These are phyloP conservation scores for Myrmecophaga tridactyla DNA, from an alignment of 2,113 vertebrate species.

Conservation along the genomic window DNA sequence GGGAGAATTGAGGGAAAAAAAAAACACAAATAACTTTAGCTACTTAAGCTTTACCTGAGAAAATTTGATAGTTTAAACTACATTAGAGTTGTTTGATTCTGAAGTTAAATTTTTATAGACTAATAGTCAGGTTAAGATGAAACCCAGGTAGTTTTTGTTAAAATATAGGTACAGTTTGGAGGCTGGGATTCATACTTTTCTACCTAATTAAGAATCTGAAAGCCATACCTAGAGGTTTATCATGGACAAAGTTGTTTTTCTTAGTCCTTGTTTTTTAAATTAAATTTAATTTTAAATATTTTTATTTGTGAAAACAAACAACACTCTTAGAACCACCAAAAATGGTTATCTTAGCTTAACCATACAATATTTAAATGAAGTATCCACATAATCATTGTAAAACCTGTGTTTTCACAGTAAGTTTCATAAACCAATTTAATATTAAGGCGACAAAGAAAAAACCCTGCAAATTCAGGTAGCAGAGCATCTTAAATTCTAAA, in stretches of 20 bases:
- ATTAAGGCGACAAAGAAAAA: no score
- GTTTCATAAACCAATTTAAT: no score
- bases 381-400: no score
- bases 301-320: no score
- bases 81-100: neutral
- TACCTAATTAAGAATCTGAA: constrained; percentile 16
- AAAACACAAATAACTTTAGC: neutral
- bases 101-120: constrained; percentile 32
- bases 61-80: constrained; percentile 7
- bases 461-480: no score
- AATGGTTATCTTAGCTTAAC: no score
- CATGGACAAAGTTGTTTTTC: constrained; percentile 14
- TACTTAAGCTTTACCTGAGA: constrained; percentile 18
- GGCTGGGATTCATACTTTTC: neutral
- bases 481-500: no score
- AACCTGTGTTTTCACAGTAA: no score
- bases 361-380: no score
- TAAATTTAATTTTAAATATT: no score
- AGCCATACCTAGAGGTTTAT: neutral
- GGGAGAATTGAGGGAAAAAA: neutral
- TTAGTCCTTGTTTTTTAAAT: constrained; percentile 16
- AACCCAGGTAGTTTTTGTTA: neutral
- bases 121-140: constrained; percentile 39
- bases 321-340: no score
- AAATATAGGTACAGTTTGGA: neutral